A percentile compares a stretch with the other conserved stretches of the same genome.
phyloP scores from a whole-genome alignment of 2,113 vertebrate genomes.

The Probosciger aterrimus region DNA sequence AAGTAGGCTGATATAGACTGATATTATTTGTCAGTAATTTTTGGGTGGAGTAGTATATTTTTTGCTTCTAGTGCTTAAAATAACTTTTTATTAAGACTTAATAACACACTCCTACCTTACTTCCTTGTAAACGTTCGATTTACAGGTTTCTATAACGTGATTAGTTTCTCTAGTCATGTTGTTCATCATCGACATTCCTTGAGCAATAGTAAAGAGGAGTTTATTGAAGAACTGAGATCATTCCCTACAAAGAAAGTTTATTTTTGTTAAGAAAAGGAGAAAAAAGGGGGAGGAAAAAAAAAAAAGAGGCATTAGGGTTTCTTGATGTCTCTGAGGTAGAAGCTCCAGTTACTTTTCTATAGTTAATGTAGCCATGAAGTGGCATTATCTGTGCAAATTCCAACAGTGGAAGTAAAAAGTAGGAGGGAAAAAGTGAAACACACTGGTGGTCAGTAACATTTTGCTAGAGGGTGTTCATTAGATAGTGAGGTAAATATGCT shows the following conservation, averaged over 20 bases:
- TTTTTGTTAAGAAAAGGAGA: slow-evolving; percentile 28
- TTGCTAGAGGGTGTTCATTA: neutral
- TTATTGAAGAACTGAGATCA: neutral
- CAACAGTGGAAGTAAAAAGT: neutral
- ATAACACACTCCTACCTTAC: neutral
- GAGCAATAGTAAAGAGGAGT: neutral
- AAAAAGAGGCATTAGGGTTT: neutral
- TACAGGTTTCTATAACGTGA: neutral
- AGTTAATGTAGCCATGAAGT: neutral
- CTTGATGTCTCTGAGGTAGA: neutral
- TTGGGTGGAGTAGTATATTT: neutral
- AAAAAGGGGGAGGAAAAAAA: neutral
- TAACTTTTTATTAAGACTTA: neutral
- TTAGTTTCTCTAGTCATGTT: neutral
- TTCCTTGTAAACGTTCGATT: neutral
- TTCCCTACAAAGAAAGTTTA: slow-evolving; percentile 13
- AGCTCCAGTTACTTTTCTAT: neutral
- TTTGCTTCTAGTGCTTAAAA: slow-evolving; percentile 17
- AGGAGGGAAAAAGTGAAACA: neutral
- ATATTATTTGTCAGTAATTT: slow-evolving; percentile 4
- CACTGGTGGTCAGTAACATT: neutral
- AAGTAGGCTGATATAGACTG: neutral
- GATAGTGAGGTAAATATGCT: neutral
- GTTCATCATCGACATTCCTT: neutral
- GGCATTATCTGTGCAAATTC: neutral